Evolutionary conservation across 2,113 vertebrate genomes (phyloP).

Genomic region (Vimba vimba): DNA sequence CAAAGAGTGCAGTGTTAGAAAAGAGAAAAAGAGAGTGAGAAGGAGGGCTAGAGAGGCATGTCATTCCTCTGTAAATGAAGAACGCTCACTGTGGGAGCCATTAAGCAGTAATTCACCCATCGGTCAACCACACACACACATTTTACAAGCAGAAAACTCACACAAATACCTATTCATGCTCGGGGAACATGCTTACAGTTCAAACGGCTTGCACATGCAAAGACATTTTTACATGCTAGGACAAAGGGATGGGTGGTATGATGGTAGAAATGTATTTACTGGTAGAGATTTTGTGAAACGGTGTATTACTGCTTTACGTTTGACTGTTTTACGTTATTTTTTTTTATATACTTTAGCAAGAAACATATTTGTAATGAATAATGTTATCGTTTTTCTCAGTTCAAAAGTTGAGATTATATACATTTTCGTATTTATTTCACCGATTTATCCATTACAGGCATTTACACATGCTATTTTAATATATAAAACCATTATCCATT

Average conservation of each 20-base stretch:
- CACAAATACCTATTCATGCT: conserved; percentile 51
- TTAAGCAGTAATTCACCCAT: conserved; percentile 43
- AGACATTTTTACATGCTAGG: conserved; percentile 5
- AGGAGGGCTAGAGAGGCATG: conserved; percentile 23
- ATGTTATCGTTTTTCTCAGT: neutral
- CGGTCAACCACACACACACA: conserved; percentile 40
- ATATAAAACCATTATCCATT: neutral
- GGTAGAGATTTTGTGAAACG: neutral
- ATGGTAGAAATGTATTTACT: neutral
- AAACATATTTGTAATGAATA: neutral
- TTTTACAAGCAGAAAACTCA: conserved; percentile 17
- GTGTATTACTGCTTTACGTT: neutral
- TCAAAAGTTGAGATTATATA: neutral
- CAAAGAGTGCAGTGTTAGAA: conserved; percentile 46
- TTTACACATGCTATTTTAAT: neutral
- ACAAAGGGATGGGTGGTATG: neutral
- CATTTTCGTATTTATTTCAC: neutral
- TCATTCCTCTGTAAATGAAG: conserved; percentile 54
- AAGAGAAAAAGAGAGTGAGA: conserved; percentile 1
- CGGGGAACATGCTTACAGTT: conserved; percentile 26
- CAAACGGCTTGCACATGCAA: conserved; percentile 2
- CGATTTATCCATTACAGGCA: neutral
- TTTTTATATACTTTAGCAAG: neutral
- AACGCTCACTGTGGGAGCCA: conserved; percentile 36
- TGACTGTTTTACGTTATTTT: neutral